These are phyloP conservation scores for Andricus quercusramuli DNA, from an alignment of 2,888 invertebrate species.

Conservation along the genomic window DNA sequence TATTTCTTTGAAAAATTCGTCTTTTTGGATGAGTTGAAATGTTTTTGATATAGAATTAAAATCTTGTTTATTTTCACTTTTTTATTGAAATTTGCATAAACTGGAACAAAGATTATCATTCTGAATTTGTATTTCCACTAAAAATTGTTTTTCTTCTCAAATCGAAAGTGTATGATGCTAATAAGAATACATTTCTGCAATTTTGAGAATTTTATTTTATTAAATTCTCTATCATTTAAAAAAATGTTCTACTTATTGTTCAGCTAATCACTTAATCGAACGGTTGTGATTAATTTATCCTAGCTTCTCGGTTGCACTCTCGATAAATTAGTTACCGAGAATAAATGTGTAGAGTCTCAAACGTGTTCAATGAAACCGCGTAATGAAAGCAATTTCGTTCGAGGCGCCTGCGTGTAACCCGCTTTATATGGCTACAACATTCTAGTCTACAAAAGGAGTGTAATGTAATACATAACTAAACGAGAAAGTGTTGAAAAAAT, in stretches of 20 bases:
- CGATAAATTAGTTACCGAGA: conserved; percentile 3
- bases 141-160: too few relatives aligned
- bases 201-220: background rate
- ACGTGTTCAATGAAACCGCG: conserved; percentile 23
- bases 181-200: too few relatives aligned
- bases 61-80: too few relatives aligned
- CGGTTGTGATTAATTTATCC: background rate
- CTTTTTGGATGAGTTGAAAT: too few relatives aligned
- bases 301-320: background rate
- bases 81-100: too few relatives aligned
- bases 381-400: conserved; percentile 12
- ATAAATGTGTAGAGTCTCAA: background rate
- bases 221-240: background rate
- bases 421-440: background rate
- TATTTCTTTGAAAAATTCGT: too few relatives aligned
- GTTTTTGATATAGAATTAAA: too few relatives aligned
- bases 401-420: background rate
- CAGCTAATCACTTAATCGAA: too few relatives aligned
- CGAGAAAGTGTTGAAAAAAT: background rate
- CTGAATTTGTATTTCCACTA: too few relatives aligned
- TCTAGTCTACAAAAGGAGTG: background rate
- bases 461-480: background rate
- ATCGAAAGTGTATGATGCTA: too few relatives aligned
- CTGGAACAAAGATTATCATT: too few relatives aligned
- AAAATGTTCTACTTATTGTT: background rate